Base-by-base conservation (phyloP, 2,888 invertebrate genomes). In the Hololepta plana region DNA sequence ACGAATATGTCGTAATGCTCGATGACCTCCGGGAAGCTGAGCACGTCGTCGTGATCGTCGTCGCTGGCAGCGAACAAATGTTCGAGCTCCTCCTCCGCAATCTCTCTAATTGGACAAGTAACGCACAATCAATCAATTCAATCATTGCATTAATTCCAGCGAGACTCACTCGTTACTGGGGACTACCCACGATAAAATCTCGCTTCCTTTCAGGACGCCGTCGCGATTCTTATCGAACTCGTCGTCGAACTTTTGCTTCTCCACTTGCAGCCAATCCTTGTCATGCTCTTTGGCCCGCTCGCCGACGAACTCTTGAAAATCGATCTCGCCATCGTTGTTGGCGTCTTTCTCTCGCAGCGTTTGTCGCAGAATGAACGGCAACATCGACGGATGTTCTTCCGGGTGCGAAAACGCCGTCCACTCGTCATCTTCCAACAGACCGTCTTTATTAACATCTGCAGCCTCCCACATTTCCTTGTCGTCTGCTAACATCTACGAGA, bases 401-500 rank as follows among this genome's bases (percentile, higher is more conserved):
- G 98, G 96, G 51, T 87, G 88, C 23, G 81, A 73, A 54, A 95
- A 96, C 12, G 79, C 68, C 36, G 77, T 60, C 57, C 85, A 93
- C 53, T 98, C 96, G 2, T 67, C 58, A 2, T 62, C 44, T 41
- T 73, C 67, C 26, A 98, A 60, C 15, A 60, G 51, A 1, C 76
- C 80, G 53, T 98, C 88, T 10, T 69, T 63, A 50, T 95, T 70
- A 8, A 54, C 43, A 60, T 98, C 96, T 1, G 95, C 90, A 3
- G 72, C 72, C 26, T 64, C 53, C 60, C 93, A 98, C 60, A 91
- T 76, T 28, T 65, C 62, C 49, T 76, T 75, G 51, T 96, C 96
- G 42, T 90, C 85, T 26, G 55, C 58, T 5, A 81, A 59, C 35
- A 80, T 53, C 63, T 71, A n/a, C n/a, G 45, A 2, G 46, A 45